Percentiles rank a stretch among this genome's conserved stretches.
These are phyloP conservation scores for Brachionus asplanchnoidis DNA, from an alignment of 1,140 invertebrate genomes.

Conservation along the genomic window DNA sequence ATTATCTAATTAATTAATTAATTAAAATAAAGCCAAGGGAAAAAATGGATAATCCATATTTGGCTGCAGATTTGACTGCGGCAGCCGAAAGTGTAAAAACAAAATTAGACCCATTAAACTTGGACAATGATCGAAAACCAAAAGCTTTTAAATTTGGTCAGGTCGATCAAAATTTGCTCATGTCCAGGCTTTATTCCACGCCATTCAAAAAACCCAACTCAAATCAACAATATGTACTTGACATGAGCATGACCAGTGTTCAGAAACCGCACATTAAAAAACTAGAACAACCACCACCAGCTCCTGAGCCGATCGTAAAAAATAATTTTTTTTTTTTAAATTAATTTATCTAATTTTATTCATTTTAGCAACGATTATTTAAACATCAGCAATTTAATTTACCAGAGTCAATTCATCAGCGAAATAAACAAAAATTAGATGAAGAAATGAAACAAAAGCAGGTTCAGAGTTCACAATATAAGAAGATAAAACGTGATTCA, in stretches of 20 bases:
- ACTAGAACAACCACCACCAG: slow-evolving; percentile 3
- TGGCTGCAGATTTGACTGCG: background rate
- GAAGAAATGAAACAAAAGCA: slow-evolving; percentile 34
- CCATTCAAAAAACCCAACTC: slow-evolving; percentile 4
- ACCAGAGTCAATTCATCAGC: slow-evolving; percentile 4
- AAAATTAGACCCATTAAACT: background rate
- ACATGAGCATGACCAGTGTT: slow-evolving; percentile 40
- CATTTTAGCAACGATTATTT: slow-evolving; percentile 5
- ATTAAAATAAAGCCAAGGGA: background rate
- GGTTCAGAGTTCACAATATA: background rate
- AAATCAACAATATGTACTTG: slow-evolving; percentile 31
- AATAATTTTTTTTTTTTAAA: background rate
- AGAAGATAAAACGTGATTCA: background rate
- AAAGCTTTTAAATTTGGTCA: slow-evolving; percentile 41
- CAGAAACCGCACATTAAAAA: slow-evolving; percentile 40
- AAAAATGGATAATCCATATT: slow-evolving; percentile 5
- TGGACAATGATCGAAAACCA: background rate
- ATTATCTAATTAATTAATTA: background rate
- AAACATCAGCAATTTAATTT: slow-evolving; percentile 31
- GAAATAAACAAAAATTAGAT: slow-evolving; percentile 5
- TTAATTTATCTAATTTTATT: background rate
- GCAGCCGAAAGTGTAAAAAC: background rate
- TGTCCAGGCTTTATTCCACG: slow-evolving; percentile 7
- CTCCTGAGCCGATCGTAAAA: slow-evolving; percentile 17
- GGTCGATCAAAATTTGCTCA: slow-evolving; percentile 18